Percentiles rank a stretch among this genome's conserved stretches.
Evolutionary conservation across 2,113 vertebrate genomes (phyloP).

Genomic region (human): DNA sequence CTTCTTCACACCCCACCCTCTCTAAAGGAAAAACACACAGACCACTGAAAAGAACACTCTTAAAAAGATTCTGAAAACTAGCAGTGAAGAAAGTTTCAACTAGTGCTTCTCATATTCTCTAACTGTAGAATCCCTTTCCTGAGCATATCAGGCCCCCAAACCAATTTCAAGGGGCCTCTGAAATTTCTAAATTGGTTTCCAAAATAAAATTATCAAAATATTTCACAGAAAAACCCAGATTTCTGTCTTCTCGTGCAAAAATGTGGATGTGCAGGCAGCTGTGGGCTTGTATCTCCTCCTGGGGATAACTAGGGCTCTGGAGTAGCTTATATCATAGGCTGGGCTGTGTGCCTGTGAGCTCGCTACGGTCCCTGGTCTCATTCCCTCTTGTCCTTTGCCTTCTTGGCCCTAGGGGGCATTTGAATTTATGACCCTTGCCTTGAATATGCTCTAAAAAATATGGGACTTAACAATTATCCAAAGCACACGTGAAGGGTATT

Average conservation of each 20-base stretch:
- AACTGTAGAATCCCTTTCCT: background rate
- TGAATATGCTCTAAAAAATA: background rate
- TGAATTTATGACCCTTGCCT: background rate
- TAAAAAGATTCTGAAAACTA: background rate
- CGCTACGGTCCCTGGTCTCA: background rate
- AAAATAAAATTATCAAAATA: background rate
- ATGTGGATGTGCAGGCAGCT: background rate
- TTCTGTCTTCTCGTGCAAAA: background rate
- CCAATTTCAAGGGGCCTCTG: background rate
- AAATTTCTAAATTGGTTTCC: background rate
- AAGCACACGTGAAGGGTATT: background rate
- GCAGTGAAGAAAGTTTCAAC: background rate
- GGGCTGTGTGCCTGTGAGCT: background rate
- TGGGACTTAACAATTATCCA: background rate
- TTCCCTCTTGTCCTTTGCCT: background rate
- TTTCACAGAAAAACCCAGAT: background rate
- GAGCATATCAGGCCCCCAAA: rapidly evolving
- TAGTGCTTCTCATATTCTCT: background rate
- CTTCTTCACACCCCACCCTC: background rate
- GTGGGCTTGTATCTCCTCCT: rapidly evolving
- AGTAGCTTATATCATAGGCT: background rate
- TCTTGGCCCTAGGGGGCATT: background rate
- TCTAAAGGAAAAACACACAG: background rate
- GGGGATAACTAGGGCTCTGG: rapidly evolving
- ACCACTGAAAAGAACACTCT: background rate